Evolutionary conservation across 2,113 vertebrate species (phyloP), one percentile per base, ranked within the genome.

Genomic region (Aviceda subcristata): DNA sequence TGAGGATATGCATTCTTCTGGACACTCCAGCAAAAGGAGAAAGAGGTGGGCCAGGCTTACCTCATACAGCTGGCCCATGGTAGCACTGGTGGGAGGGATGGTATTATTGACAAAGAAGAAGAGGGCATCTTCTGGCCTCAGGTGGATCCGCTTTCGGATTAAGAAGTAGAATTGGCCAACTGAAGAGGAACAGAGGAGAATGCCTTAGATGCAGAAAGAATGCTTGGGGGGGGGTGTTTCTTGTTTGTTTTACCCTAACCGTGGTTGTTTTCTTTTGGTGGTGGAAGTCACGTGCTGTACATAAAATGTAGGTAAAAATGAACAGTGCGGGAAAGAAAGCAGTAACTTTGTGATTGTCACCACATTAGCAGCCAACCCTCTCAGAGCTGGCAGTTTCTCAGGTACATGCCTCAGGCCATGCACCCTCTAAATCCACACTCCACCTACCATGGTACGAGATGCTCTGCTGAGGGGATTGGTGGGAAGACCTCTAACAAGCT

Each of bases 51-150:
- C 21, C 60, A 89, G n/a, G 45, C 92, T 98, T 98, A 99, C 99
- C 99, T 99, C 99, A 93, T 99, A 99, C 13, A 99, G 98, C 78
- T 99, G 99, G 63, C 99, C 99, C 96, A 99, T 99, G 39, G 99
- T 99, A 32, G 98, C 99, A 83, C 99, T 99, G 66, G 99, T 99
- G 41, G 99, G 99, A 83, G 99, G 99, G 85, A 99, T 99, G 50
- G 99, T 99, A 91, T 99, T 99, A 98, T 99, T 99, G 95, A 99
- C 99, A 6, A 99, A 99, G 98, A 99, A 99, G 98, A 99, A 99
- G 67, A 99, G 98, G 7, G 99, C 99, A 86, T 99, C 99, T 90
- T 99, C 99, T 0, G 99, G 99, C 96, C 99, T 98, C 98, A 99
- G 98, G 95, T 99, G 99, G 93, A 99, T 99, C 62, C 99, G 98